Percentiles rank a stretch among this genome's conserved stretches.
phyloP scores from a whole-genome alignment of 2,113 vertebrate species.

The Stigmatopora argus region DNA sequence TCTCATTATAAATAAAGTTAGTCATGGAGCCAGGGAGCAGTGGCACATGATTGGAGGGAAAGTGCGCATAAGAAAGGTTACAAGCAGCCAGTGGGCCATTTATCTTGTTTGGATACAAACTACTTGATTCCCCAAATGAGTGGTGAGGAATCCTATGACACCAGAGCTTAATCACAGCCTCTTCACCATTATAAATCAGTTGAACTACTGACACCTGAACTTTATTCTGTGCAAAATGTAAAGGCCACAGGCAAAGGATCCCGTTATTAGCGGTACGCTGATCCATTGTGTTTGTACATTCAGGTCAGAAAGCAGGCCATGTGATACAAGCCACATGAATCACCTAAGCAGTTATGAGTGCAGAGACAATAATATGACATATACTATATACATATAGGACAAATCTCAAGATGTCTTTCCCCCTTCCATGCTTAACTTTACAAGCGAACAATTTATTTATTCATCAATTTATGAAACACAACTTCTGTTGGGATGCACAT shows the following conservation, averaged over 20 bases:
- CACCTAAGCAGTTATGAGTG: conserved; percentile 40
- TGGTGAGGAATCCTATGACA: conserved; percentile 63
- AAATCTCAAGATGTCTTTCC: conserved; percentile 8
- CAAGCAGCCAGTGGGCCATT: conserved; percentile 58
- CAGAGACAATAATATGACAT: conserved; percentile 35
- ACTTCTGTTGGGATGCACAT: no score
- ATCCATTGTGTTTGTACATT: conserved; percentile 69
- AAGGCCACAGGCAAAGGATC: conserved; percentile 66
- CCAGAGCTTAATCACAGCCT: conserved; percentile 67
- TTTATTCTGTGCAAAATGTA: conserved; percentile 65
- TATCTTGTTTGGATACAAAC: conserved; percentile 69
- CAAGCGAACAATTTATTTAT: no score
- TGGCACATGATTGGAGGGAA: conserved; percentile 59
- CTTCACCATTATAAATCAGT: conserved; percentile 77
- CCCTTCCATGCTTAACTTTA: not conserved
- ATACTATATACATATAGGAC: conserved; percentile 3
- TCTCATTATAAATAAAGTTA: conserved; percentile 63
- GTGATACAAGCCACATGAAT: conserved; percentile 37
- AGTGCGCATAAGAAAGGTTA: conserved; percentile 70
- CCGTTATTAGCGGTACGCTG: conserved; percentile 61
- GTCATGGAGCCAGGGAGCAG: conserved; percentile 43
- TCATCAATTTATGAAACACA: no score
- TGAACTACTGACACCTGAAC: conserved; percentile 77
- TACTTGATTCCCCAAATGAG: conserved; percentile 73
- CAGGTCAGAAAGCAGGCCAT: conserved; percentile 66